Conservation (phyloP, 1,140 invertebrate genomes). For the Muscidifurax raptorellus region DNA sequence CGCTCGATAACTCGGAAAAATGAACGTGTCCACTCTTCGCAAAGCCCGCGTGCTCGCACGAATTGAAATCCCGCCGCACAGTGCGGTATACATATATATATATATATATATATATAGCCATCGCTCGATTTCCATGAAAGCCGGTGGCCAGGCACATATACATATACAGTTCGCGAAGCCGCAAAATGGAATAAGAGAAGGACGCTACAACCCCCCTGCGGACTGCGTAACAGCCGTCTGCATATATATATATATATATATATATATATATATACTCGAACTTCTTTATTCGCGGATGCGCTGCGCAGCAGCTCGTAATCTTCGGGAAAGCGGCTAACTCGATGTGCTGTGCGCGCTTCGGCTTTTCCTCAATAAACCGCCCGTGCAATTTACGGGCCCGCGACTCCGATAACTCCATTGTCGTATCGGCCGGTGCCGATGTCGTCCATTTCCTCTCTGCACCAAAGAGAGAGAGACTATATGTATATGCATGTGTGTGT, state of each 20-base stretch:
- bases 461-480: too few relatives aligned
- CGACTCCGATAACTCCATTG: slow-evolving; percentile 25
- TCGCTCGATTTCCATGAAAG: background rate
- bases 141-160: background rate
- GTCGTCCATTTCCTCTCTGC: slow-evolving; percentile 7
- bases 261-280: slow-evolving; percentile 2
- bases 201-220: background rate
- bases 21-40: background rate
- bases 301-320: background rate
- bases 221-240: background rate
- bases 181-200: slow-evolving; percentile 8
- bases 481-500: background rate
- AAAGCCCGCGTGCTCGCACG: background rate
- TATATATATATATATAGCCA: background rate
- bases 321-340: background rate
- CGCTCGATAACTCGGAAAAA: background rate
- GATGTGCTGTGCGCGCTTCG: background rate
- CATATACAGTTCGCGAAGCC: background rate
- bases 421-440: background rate
- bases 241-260: too few relatives aligned
- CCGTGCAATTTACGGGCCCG: slow-evolving; percentile 1
- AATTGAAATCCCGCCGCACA: background rate
- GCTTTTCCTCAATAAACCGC: slow-evolving; percentile 12
- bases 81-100: background rate
- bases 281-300: slow-evolving; percentile 28